Conservation (phyloP, 2,888 invertebrate species). For the Drosophila barbarae region DNA sequence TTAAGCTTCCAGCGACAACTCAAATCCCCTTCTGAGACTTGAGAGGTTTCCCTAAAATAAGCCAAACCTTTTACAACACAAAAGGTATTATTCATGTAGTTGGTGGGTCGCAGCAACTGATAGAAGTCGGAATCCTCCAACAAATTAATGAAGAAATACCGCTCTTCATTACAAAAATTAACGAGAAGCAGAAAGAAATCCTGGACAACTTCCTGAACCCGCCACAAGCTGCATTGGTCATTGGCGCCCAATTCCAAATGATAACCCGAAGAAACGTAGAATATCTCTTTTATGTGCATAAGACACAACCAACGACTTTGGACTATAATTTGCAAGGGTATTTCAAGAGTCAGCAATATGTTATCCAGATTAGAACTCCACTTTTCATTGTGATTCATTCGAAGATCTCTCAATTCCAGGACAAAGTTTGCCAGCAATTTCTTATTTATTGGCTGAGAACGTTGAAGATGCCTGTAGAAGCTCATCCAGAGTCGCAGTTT, state of each 20-base stretch:
- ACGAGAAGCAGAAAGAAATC: conserved; percentile 35
- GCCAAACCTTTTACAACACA: conserved; percentile 35
- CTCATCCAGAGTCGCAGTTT: conserved; percentile 56
- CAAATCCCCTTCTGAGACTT: neutral
- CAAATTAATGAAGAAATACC: conserved; percentile 41
- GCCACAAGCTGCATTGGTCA: conserved; percentile 56
- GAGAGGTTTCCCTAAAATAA: conserved; percentile 5
- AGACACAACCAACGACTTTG: conserved; percentile 55
- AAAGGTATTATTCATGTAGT: conserved; percentile 8
- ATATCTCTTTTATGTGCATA: conserved; percentile 41
- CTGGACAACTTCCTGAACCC: neutral
- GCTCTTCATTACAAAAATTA: conserved; percentile 38
- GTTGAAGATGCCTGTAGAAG: conserved; percentile 55
- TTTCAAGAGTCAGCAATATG: conserved; percentile 50
- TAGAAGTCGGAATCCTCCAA: conserved; percentile 3
- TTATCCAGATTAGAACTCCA: conserved; percentile 53
- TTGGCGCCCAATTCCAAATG: conserved; percentile 46
- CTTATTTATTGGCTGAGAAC: conserved; percentile 18
- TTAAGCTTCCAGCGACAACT: conserved; percentile 56
- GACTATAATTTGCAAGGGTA: conserved; percentile 34
- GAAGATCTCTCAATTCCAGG: conserved; percentile 42
- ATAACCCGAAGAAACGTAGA: conserved; percentile 24
- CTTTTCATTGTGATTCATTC: neutral
- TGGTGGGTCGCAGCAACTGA: conserved; percentile 21
- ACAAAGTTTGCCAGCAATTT: conserved; percentile 51